phyloP scores from a whole-genome alignment of 92 coral and sea anemone species.

The Diadumene lineata region DNA sequence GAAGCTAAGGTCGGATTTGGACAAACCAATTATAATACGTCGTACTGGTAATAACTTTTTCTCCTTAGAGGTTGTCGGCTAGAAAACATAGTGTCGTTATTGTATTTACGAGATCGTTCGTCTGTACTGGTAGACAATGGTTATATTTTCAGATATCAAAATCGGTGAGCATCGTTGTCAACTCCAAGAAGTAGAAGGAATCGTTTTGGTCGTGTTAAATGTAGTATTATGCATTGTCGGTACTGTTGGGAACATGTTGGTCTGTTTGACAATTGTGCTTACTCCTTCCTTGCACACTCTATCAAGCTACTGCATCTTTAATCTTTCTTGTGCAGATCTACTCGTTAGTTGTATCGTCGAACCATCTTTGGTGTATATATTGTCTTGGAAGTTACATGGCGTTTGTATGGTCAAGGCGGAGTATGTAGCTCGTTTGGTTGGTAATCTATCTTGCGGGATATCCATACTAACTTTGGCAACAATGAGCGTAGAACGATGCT shows the following conservation, averaged over 20 bases:
- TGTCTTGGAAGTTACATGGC: slow-evolving; percentile 55
- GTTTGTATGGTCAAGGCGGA: slow-evolving; percentile 60
- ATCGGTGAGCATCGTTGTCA: slow-evolving; percentile 31
- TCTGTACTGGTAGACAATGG: no score
- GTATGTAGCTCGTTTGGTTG: slow-evolving; percentile 59
- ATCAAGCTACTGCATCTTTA: slow-evolving; percentile 64
- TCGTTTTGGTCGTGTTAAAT: slow-evolving; percentile 37
- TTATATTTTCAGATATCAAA: slow-evolving; percentile 59
- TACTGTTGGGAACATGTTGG: slow-evolving; percentile 49
- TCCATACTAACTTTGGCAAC: slow-evolving; percentile 55
- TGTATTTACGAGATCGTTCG: no score
- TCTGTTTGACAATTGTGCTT: slow-evolving; percentile 48
- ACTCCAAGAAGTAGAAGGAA: slow-evolving; percentile 28
- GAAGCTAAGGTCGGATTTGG: no score
- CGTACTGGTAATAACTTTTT: no score
- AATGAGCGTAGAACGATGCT: slow-evolving; percentile 74
- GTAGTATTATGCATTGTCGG: slow-evolving; percentile 46
- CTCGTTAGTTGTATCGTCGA: slow-evolving; percentile 45
- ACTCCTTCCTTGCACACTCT: slow-evolving; percentile 58
- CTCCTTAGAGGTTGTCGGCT: no score
- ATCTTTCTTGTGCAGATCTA: slow-evolving; percentile 57
- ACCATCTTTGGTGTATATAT: slow-evolving; percentile 45
- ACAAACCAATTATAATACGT: no score
- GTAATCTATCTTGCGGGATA: slow-evolving; percentile 59
- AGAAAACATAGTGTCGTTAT: no score